Base-by-base conservation (phyloP, 2,888 invertebrate species). In the Junonia oenone region DNA sequence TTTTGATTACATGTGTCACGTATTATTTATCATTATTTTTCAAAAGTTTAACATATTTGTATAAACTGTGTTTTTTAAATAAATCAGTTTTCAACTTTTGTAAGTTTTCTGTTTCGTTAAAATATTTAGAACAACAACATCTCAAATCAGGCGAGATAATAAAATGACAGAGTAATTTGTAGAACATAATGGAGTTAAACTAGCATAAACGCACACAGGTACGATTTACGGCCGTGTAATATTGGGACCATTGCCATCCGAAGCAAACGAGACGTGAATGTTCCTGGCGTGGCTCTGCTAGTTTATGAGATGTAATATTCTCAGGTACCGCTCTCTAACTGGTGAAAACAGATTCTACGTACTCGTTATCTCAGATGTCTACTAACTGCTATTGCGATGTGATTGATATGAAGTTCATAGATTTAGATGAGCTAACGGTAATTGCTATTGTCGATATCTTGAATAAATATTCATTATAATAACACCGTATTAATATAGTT, bases 221-320 rank as follows among this genome's bases (percentile, higher is more conserved):
- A 72, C 71, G 79, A 81, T 83, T 83, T 83, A 85, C 80, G 75
- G 70, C 71, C 76, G 72, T 80, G 83, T 85, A 84, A 85, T 84
- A 85, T 84, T 75, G 73, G 76, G 81, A 83, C 80, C 77, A 81
- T 82, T 82, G 80, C 77, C 71, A 74, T 76, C 72, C 71, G 69
- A 76, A 76, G 77, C 71, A 72, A 78, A 78, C 73, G 77, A 76
- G 75, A 71, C 68, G 72, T 73, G 75, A 76, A 80, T 77, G 81
- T 77, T 72, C 71, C 66, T 38, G 63, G 72, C 70, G 69, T 69
- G 68, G 68, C 15, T 14, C 17, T 63, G 70, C 70, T 83, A 83
- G 84, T 83, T 84, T 85, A 85, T 83, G 80, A 72, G 72, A 76
- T 66, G 82, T 83, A 83, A 84, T 83, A 83, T 82, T 79, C 19